Base-by-base conservation (phyloP, 2,888 invertebrate species). In the Melanargia galathea region DNA sequence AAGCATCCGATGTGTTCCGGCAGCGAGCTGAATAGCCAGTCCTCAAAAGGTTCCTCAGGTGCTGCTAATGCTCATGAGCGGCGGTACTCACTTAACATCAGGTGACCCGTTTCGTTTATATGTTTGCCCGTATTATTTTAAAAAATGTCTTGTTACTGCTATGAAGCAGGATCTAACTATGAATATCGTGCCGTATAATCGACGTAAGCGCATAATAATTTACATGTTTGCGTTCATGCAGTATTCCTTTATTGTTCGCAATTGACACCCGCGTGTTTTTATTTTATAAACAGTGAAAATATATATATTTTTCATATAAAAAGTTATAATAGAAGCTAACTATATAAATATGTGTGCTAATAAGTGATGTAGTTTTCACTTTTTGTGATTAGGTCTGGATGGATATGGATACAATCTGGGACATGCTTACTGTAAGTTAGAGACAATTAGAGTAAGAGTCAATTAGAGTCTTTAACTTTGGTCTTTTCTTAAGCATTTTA, bases 171-270 rank as follows among this genome's bases (percentile, higher is more conserved):
- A 30, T 55, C 33, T 13, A 10, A 55, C 67, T 67, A 67, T 67
- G 51, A 51, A 60, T 54, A 18, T 16, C n/a, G 52, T 13, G 46
- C 22, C 38, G 51, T 22, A 33, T 62, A 60, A 65, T 48, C 59
- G 49, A 56, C 58, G 54, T 51, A 62, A 40, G 60, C 66, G 66
- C 71, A 68, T 63, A 65, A 54, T 63, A 68, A 64, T 65, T 57
- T 60, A 52, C 58, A 48, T 61, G 60, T 59, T 60, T 43, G 52
- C 58, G 67, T 62, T 55, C 62, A 68, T 69, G 67, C 67, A 73
- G 73, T 74, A 61, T 45, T 59, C 68, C 69, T 71, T 72, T 64
- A 49, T 59, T 69, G 66, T 73, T 75, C 70, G 62, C 73, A 71
- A 71, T 69, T 67, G 71, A 60, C 64, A 65, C 68, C 65, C 68